Evolutionary conservation across 2,888 invertebrate genomes (phyloP).

Genomic region (Sthenelais limicola): DNA sequence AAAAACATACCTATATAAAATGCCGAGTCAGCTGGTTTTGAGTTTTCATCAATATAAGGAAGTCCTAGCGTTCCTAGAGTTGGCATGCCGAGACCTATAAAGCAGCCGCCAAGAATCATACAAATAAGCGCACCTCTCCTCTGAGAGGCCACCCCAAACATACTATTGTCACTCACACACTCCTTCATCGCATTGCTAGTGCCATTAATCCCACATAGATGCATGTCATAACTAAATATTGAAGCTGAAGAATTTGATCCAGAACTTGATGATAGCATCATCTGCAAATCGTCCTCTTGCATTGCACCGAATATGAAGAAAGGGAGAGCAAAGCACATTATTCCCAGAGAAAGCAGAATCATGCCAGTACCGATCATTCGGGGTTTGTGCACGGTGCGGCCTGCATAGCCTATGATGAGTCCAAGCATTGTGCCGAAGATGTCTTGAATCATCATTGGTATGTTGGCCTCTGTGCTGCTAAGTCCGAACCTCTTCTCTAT

Average conservation of each 20-base stretch:
- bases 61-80: conserved; percentile 59
- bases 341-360: too few species aligned
- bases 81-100: conserved; percentile 48
- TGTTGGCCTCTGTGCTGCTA: conserved; percentile 48
- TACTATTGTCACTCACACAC: too few species aligned
- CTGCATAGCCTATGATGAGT: conserved; percentile 52
- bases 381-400: conserved; percentile 49
- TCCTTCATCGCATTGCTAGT: too few species aligned
- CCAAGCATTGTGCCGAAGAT: conserved; percentile 49
- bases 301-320: too few species aligned
- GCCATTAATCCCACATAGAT: too few species aligned
- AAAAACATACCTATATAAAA: conserved; percentile 60
- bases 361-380: conserved; percentile 41
- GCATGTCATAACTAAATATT: too few species aligned
- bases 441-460: conserved; percentile 48
- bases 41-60: conserved; percentile 63
- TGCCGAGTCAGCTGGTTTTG: conserved; percentile 53
- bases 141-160: too few species aligned
- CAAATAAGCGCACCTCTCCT: conserved; percentile 4
- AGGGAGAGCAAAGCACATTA: too few species aligned
- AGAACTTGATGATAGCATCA: too few species aligned
- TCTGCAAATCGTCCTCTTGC: too few species aligned
- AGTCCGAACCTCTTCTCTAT: conserved; percentile 52
- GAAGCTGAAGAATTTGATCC: too few species aligned
- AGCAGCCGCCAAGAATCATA: conserved; percentile 7